Base-by-base conservation (phyloP, 2,888 invertebrate species). In the Salpingus planirostris region DNA sequence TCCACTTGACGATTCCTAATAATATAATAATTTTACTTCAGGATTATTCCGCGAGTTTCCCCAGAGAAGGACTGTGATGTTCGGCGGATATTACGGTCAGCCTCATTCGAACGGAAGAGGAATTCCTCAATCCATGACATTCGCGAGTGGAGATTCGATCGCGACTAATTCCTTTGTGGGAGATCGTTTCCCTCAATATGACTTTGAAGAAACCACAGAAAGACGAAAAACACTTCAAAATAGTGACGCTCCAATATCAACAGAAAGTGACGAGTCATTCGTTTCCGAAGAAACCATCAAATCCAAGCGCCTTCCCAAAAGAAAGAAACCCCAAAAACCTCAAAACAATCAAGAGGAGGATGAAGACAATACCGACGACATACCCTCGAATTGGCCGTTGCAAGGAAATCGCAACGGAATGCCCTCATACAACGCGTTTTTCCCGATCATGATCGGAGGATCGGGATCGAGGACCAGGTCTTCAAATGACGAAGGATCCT, bases 361-460 rank as follows among this genome's bases (percentile, higher is more conserved):
- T 0, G 64, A 65, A 1, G 72, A 71, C 1, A 73, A 75, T 1
- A 71, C 72, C 1, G n/a, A n/a, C n/a, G 69, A 69, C 12, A 57
- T 63, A 2, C 54, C 61, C 2, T 57, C 57, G 11, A 38, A 33
- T 12, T 56, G 54, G 54, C 57, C 57, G 7, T 53, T 57, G 26
- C 40, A 38, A 6, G 37, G 43, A 13, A 41, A 41, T n/a, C 65
- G 67, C 1, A 36, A 30, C 22, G 64, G 66, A 15, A n/a, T n/a
- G n/a, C 54, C 54, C 10, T 46, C 46, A 2, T 52, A 52, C 41
- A 76, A 73, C 37, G 71, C 76, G 1, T 79, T 71, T 59, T 80
- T 80, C 62, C 80, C 80, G 0, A 76, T 80, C 67, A 71, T 76
- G 59, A 76, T 80, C 50, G 64, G 63, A 23, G 72, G 73, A 11